phyloP scores from a whole-genome alignment of 2,113 vertebrate genomes.

The Procavia capensis region DNA sequence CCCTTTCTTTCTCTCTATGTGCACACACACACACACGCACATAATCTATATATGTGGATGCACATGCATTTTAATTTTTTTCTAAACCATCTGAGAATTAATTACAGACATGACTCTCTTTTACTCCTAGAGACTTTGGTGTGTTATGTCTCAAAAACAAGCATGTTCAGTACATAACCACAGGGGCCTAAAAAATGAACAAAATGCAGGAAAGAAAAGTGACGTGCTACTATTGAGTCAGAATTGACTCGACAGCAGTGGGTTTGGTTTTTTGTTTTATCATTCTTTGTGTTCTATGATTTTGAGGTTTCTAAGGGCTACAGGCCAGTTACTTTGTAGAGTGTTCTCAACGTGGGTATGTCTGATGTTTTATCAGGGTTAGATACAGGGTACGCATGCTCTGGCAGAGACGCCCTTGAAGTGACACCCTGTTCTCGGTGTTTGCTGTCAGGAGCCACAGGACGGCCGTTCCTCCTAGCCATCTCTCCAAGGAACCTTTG shows the following conservation, averaged over 20 bases:
- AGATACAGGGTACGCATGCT: neutral
- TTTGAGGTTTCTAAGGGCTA: neutral
- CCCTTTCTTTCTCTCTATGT: too few species aligned
- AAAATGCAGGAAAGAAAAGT: neutral
- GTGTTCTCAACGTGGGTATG: neutral
- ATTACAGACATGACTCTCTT: neutral
- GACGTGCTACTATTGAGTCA: too few species aligned
- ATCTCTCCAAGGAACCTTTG: too few species aligned
- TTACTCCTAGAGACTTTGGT: neutral
- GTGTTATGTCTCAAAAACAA: neutral
- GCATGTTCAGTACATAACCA: neutral
- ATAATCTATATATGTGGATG: neutral
- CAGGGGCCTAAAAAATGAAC: neutral
- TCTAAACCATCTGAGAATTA: neutral
- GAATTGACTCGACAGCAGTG: too few species aligned
- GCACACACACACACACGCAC: too few species aligned
- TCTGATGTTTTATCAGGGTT: neutral
- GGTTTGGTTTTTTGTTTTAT: too few species aligned
- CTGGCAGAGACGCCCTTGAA: neutral
- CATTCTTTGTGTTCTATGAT: neutral
- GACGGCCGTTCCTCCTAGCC: too few species aligned
- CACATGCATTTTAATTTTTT: neutral
- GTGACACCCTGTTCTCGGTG: neutral
- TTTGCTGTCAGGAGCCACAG: fast-evolving
- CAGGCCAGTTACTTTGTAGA: neutral